phyloP scores from a whole-genome alignment of 2,888 invertebrate genomes.

The Cephus spinipes region DNA sequence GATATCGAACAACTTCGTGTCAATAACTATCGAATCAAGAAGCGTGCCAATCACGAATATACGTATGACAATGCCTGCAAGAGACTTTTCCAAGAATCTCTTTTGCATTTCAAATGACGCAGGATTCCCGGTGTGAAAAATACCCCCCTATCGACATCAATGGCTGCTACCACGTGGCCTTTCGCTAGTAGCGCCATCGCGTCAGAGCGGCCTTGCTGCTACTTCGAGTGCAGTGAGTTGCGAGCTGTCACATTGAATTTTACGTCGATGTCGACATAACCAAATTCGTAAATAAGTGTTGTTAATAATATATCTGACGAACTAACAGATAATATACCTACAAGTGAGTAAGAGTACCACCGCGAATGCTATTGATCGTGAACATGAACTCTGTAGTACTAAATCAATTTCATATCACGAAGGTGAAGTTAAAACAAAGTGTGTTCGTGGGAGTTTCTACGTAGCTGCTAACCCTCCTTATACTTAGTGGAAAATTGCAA shows the following conservation, averaged over 20 bases:
- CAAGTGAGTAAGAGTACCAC: not conserved
- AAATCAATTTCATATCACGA: not conserved
- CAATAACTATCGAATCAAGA: not conserved
- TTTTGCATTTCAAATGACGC: slow-evolving; percentile 58
- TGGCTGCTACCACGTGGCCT: not conserved
- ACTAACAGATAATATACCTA: not conserved
- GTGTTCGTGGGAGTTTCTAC: not conserved
- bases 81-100: slow-evolving; percentile 44
- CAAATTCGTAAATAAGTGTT: not conserved
- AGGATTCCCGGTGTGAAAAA: slow-evolving; percentile 29
- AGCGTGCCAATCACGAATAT: not conserved
- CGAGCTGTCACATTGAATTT: not conserved
- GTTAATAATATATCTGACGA: not conserved
- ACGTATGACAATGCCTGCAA: not conserved
- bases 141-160: not conserved
- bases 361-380: not conserved
- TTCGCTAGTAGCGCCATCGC: not conserved
- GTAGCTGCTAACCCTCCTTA: not conserved
- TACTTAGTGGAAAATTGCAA: too few species aligned
- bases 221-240: not conserved
- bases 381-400: not conserved
- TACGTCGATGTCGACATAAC: not conserved
- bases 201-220: not conserved
- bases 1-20: not conserved
- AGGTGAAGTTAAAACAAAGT: not conserved